Evolutionary conservation across 1,140 invertebrate genomes (phyloP).

Genomic region (Eurosta solidaginis): DNA sequence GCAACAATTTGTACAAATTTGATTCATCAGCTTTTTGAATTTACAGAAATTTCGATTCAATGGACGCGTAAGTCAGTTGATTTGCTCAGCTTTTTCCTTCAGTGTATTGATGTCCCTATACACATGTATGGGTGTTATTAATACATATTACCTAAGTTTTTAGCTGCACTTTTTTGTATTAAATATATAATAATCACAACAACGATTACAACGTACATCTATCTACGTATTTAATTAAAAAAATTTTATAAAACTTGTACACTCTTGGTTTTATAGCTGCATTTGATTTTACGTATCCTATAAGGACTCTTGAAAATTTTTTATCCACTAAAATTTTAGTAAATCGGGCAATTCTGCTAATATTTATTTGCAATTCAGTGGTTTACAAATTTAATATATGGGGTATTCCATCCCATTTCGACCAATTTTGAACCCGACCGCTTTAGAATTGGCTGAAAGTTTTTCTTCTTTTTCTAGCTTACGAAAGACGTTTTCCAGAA

Average conservation of each 20-base stretch:
- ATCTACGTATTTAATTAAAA: conserved; percentile 16
- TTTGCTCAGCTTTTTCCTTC: no score
- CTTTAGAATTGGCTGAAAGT: no score
- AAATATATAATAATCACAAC: conserved; percentile 23
- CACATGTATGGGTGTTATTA: neutral
- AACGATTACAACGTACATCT: neutral
- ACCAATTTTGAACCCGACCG: no score
- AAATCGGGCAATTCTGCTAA: neutral
- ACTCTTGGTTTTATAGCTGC: neutral
- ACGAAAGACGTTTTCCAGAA: no score
- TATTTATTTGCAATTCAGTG: neutral
- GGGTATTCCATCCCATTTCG: no score
- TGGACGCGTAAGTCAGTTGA: no score
- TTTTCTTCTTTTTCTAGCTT: no score
- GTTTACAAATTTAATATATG: neutral
- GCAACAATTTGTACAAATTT: no score
- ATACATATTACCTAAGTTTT: neutral
- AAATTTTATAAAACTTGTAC: no score
- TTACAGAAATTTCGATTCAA: no score
- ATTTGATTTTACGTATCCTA: neutral
- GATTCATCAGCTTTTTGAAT: no score
- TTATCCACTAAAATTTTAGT: neutral
- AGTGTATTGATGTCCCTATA: no score
- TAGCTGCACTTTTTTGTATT: neutral
- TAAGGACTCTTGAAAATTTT: neutral